Evolutionary conservation across 1,140 invertebrate genomes (phyloP).

Genomic region (Pygmarrhopalites habei): DNA sequence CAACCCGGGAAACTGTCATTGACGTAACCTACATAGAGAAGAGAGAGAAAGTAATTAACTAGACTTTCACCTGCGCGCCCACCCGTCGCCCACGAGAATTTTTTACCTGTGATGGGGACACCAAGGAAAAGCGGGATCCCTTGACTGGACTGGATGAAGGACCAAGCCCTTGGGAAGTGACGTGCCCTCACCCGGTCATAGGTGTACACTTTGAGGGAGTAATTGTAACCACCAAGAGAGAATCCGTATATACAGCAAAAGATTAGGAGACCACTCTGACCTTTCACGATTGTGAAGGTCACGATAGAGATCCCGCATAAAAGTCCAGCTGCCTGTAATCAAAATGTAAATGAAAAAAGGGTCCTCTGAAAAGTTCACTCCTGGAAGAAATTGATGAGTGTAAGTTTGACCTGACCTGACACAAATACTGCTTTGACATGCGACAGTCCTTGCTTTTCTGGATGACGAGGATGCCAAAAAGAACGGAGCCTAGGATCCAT

Average conservation of each 20-base stretch:
- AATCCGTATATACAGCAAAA: conserved; percentile 73
- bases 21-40: conserved; percentile 58
- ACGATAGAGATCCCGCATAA: conserved; percentile 69
- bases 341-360: not conserved
- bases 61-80: too few species aligned
- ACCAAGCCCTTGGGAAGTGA: conserved; percentile 81
- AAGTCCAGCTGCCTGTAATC: conserved; percentile 47
- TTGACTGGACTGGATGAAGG: conserved; percentile 80
- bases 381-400: too few species aligned
- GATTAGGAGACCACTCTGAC: conserved; percentile 60
- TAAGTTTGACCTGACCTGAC: conserved; percentile 47
- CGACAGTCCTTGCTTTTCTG: conserved; percentile 74
- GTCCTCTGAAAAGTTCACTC: not conserved
- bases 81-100: too few species aligned
- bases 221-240: conserved; percentile 66
- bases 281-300: conserved; percentile 69
- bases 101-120: conserved; percentile 68
- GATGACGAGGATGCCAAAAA: conserved; percentile 72
- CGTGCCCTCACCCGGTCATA: conserved; percentile 74
- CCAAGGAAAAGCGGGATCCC: conserved; percentile 75
- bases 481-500: conserved; percentile 70
- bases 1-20: conserved; percentile 54
- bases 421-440: conserved; percentile 77
- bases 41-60: too few species aligned
- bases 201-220: conserved; percentile 80